Evolutionary conservation across 2,797 vertebrate species (phyloP), one percentile per base, ranked within the genome.

Genomic region (Kryptolebias ocellatus): DNA sequence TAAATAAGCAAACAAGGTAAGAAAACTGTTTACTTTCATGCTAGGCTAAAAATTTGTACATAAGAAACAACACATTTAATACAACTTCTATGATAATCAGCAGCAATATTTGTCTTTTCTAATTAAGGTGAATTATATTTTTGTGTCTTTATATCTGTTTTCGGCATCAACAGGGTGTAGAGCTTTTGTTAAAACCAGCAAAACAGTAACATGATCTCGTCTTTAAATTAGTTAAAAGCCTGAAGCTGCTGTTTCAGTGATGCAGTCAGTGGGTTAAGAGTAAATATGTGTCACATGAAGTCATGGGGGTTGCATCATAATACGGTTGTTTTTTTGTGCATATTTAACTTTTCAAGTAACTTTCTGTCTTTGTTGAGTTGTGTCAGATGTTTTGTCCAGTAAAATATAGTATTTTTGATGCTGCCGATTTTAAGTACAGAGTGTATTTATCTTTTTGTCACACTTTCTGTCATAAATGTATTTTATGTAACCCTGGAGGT

Each of bases 161-260:
- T 20, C 60, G 59, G 57, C 44, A 42, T 61, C 63, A 60, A 69
- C 60, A 69, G 70, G 76, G 61, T 81, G 70, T 78, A 82, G 71
- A 20, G 50, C 75, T 83, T 71, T 72, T 77, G 78, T 84, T 56
- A 83, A 62, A 66, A 83, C 74, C 77, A 76, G 70, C 56, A 69
- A 77, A 81, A 61, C 46, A 29, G 83, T 85, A 87, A 89, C 53
- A 66, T 73, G 84, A 88, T 68, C 79, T 64, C 62, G 69, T 77
- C 82, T 83, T 75, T 87, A 85, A 86, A 87, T 87, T 90, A 87
- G 86, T 89, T 90, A 88, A 88, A 87, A 85, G 77, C 81, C 72
- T 74, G 57, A 75, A 79, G 74, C 72, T 85, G 73, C 66, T 80
- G 60, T 75, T 79, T 66, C 37, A 50, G 66, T 60, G 58, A 44